phyloP scores from a whole-genome alignment of 2,888 invertebrate species.

The Acanthosepion lycidas region DNA sequence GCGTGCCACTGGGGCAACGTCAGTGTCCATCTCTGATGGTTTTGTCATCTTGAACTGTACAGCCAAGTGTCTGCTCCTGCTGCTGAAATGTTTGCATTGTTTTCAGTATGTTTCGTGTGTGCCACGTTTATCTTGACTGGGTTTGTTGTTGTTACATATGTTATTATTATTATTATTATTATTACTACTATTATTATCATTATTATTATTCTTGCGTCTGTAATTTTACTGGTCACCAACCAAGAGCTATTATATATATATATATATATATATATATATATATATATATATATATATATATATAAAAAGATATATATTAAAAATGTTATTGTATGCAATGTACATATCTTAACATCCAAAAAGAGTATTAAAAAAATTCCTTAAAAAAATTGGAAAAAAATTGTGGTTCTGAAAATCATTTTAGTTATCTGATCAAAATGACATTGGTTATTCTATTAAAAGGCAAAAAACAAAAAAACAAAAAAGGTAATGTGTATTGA shows the following conservation, averaged over 20 bases:
- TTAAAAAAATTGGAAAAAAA: not conserved
- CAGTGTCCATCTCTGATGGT: slow-evolving; percentile 37
- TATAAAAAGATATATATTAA: not conserved
- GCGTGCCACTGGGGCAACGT: slow-evolving; percentile 48
- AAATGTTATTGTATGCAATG: slow-evolving; percentile 42
- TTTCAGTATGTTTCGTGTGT: slow-evolving; percentile 47
- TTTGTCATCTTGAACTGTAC: slow-evolving; percentile 40
- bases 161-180: slow-evolving; percentile 34
- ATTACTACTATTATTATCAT: not conserved
- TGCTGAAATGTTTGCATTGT: slow-evolving; percentile 25
- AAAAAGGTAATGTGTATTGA: not conserved
- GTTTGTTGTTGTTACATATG: slow-evolving; percentile 46
- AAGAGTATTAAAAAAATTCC: not conserved
- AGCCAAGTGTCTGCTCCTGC: slow-evolving; percentile 44
- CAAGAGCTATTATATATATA: slow-evolving; percentile 22
- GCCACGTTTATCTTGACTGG: slow-evolving; percentile 45
- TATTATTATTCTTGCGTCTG: slow-evolving; percentile 33
- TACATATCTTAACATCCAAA: slow-evolving; percentile 42
- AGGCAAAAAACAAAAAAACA: not conserved
- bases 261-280: slow-evolving; percentile 33
- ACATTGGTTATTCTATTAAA: not conserved
- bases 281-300: not conserved
- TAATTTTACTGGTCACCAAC: slow-evolving; percentile 22
- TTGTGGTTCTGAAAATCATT: slow-evolving; percentile 2
- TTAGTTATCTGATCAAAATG: slow-evolving; percentile 20